A percentile compares a stretch with the other conserved stretches of the same genome.
Evolutionary conservation across 23 tunicate species (phyloP).

Genomic region (Halocynthia aurantium): DNA sequence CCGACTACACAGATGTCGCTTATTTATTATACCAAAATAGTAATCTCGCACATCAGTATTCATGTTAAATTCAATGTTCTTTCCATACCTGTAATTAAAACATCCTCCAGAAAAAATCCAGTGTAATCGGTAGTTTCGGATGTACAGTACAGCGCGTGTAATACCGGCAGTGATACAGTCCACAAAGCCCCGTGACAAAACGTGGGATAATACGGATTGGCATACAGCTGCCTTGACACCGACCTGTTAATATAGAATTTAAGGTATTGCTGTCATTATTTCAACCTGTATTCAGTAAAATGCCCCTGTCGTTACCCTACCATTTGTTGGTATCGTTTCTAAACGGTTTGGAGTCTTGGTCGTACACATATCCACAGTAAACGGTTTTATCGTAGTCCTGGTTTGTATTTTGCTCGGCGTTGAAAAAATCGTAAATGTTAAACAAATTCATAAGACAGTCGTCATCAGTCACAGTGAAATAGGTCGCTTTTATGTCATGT

Average conservation of each 20-base stretch:
- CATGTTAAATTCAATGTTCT: too few relatives aligned
- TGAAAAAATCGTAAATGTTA: slow-evolving; percentile 20
- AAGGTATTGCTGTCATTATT: too few relatives aligned
- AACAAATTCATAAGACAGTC: slow-evolving; percentile 59
- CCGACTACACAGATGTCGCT: too few relatives aligned
- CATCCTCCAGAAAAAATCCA: slow-evolving; percentile 62
- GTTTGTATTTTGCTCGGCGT: too few relatives aligned
- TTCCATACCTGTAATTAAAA: slow-evolving; percentile 58
- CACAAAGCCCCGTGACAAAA: slow-evolving; percentile 85
- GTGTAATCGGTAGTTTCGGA: slow-evolving; percentile 39
- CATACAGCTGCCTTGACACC: slow-evolving; percentile 12
- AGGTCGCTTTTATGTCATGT: slow-evolving; percentile 22
- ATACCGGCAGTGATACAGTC: slow-evolving; percentile 16
- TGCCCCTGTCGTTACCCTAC: slow-evolving; percentile 1
- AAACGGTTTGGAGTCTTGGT: slow-evolving; percentile 8
- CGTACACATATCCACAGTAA: slow-evolving; percentile 56
- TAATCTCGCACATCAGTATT: background rate
- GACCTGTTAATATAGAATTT: slow-evolving; percentile 1
- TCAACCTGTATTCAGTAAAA: too few relatives aligned
- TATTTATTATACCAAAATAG: too few relatives aligned
- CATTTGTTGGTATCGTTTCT: slow-evolving; percentile 31
- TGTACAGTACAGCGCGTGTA: slow-evolving; percentile 46
- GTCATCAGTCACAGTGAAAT: slow-evolving; percentile 63
- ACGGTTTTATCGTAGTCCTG: slow-evolving; percentile 19
- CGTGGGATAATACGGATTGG: slow-evolving; percentile 31